Conservation (phyloP, 2,113 vertebrate genomes). For the Esox niger region DNA sequence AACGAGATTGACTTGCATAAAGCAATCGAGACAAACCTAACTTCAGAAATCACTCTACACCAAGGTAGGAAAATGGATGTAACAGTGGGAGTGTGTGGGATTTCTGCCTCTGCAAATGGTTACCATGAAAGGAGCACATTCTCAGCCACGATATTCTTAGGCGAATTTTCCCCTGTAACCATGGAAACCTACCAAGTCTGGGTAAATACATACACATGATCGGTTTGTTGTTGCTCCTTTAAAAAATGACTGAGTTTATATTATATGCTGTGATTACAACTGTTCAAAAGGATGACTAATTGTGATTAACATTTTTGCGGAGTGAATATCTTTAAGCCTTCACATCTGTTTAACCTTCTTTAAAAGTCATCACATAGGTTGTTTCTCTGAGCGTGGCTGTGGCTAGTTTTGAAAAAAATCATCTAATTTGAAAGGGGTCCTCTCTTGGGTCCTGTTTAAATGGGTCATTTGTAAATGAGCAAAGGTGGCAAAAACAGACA, state of each 20-base stretch:
- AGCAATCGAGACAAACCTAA: constrained; percentile 57
- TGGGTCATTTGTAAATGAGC: no score
- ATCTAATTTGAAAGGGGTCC: no score
- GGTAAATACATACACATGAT: constrained; percentile 56
- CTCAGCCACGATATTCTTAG: constrained; percentile 57
- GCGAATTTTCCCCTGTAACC: constrained; percentile 50
- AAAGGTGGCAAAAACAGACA: no score
- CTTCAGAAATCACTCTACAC: constrained; percentile 33
- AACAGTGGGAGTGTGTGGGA: constrained; percentile 19
- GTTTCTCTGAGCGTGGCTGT: no score
- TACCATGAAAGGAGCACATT: constrained; percentile 62
- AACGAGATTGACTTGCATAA: constrained; percentile 41
- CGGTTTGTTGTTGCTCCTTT: constrained; percentile 21
- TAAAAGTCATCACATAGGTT: background rate
- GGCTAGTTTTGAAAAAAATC: no score
- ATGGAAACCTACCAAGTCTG: constrained; percentile 46
- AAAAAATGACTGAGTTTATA: background rate
- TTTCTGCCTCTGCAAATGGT: constrained; percentile 18
- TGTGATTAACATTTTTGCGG: background rate
- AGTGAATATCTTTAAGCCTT: background rate
- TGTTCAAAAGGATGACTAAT: background rate
- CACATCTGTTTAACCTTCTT: background rate
- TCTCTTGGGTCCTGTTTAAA: no score
- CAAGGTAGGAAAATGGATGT: constrained; percentile 69
- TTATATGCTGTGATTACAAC: background rate